Evolutionary conservation across 2,888 invertebrate genomes (phyloP).

Genomic region (Dicycla oo): DNA sequence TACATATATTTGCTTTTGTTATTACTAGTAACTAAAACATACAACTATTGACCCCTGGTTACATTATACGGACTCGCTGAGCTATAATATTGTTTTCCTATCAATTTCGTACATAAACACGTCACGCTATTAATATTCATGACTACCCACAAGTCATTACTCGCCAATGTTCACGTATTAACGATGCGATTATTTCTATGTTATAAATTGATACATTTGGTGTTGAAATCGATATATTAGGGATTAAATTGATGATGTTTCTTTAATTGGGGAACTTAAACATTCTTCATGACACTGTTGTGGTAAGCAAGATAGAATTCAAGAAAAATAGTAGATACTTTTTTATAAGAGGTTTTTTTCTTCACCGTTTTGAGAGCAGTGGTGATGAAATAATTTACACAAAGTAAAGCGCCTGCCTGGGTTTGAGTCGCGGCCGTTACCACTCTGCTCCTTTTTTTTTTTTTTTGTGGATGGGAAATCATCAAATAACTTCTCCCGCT

Average conservation of each 20-base stretch:
- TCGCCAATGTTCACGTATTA: conserved; percentile 49
- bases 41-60: conserved; percentile 44
- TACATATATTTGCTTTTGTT: conserved; percentile 13
- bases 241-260: not conserved
- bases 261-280: not conserved
- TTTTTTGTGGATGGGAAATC: too few relatives aligned
- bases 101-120: conserved; percentile 68
- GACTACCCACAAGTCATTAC: conserved; percentile 61
- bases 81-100: conserved; percentile 67
- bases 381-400: too few relatives aligned
- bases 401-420: too few relatives aligned
- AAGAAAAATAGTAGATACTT: not conserved
- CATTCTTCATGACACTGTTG: not conserved
- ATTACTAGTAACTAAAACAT: conserved; percentile 35
- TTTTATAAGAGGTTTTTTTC: too few relatives aligned
- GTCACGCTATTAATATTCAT: conserved; percentile 68
- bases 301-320: not conserved
- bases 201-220: conserved; percentile 41
- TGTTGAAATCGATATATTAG: conserved; percentile 18
- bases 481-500: too few relatives aligned
- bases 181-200: conserved; percentile 56
- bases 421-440: too few relatives aligned
- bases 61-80: conserved; percentile 48
- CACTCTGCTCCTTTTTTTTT: too few relatives aligned
- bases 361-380: too few relatives aligned